Evolutionary conservation across 2,113 vertebrate species (phyloP), one percentile per base, ranked within the genome.

Genomic region (Lucifuga dentata): DNA sequence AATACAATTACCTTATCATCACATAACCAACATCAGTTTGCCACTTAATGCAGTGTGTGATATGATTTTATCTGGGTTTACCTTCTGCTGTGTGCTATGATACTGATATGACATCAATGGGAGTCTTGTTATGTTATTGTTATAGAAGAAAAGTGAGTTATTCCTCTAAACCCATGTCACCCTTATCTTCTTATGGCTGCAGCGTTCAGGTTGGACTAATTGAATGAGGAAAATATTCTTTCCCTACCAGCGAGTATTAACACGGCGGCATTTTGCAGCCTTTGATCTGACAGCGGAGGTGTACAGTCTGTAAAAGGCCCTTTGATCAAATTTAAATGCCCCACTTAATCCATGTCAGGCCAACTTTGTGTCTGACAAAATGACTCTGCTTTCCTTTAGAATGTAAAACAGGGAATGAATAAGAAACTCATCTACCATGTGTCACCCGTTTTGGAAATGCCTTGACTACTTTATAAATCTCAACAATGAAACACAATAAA

Each of bases 251-350:
- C 24, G 38, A 52, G 23, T 60, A 51, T 73, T 67, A 66, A 64
- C 24, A 49, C 65, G 29, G 15, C 70, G 68, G 45, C 41, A 63
- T 73, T 81, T 61, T 32, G 19, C 20, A 77, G 60, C 58, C 78
- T 84, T 80, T 84, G 69, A 81, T 81, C 86, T 68, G 74, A 61
- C 63, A 76, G 52, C 10, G 17, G 43, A 78, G 79, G 65, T 74
- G 53, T 52, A 41, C 46, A 69, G 46, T 76, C 53, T 26, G 41
- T 59, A 71, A 84, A 90, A 76, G 41, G 40, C 53, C 53, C 65
- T 88, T 85, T 88, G 80, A 86, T 86, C 71, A 62, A 81, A 80
- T 86, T 73, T 81, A 80, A 80, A 81, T 24, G 41, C 23, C 44
- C 51, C 60, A 69, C 73, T 79, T 73, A 71, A 77, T 69, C 58